Base-by-base conservation (phyloP, 2,797 vertebrate genomes). In the Orestias chungarensis region DNA sequence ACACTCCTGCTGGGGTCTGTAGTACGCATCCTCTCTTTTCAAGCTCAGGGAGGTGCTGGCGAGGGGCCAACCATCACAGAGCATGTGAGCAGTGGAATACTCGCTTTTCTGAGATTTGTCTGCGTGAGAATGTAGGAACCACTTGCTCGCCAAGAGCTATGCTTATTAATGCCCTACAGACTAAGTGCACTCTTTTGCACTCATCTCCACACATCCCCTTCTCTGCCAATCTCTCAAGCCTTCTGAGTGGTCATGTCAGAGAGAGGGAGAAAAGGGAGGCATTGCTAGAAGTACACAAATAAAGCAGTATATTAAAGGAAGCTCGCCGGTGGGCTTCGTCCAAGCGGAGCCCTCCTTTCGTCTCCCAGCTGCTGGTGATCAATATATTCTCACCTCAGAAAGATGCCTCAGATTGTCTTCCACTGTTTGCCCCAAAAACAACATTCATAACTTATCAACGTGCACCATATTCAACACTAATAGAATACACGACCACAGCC, bases 151-250 rank as follows among this genome's bases (percentile, higher is more conserved):
- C 86, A 88, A 92, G 87, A 91, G 92, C 87, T 82, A 84, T 88
- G 88, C 92, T 92, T 93, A 92, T 93, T 93, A 94, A 93, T 91
- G 91, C 90, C 89, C 91, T 84, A 81, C 81, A 87, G 91, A 90
- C 86, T 82, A 87, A 90, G 90, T 90, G 87, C 79, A 82, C 90
- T 85, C 83, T 76, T 85, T 82, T 78, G 73, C 80, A 44, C 82
- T 85, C 86, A 79, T 81, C 70, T 81, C 75, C 79, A 82, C 86
- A 87, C 81, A 78, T 70, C 71, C 59, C 72, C 69, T 84, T 68
- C 65, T 82, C 79, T 79, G 74, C 74, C 75, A 75, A 67, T 80
- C 80, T 85, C 74, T 49, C 73, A 81, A 72, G 66, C 68, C 49
- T 70, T 83, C 82, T 81, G 74, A 91, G 83, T 86, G 86, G 85